Conservation (phyloP, 2,888 invertebrate species). For the Caenorhabditis sulstoni region DNA sequence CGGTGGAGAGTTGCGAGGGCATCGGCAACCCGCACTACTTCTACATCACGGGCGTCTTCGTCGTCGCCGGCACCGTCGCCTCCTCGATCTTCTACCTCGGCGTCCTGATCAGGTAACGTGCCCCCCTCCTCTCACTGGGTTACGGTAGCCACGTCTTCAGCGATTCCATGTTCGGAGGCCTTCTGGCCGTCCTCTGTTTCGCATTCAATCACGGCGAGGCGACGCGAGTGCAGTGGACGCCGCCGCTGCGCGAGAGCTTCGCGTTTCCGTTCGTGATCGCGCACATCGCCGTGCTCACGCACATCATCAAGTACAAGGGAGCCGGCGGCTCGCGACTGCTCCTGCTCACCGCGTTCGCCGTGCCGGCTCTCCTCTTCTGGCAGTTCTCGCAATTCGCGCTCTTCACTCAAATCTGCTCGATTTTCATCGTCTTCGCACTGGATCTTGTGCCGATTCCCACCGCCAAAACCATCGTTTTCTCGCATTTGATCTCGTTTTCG, state of each 20-base stretch:
- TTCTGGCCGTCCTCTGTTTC: conserved; percentile 86
- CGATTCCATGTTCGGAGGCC: conserved; percentile 87
- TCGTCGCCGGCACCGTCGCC: conserved; percentile 86
- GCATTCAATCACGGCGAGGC: conserved; percentile 89
- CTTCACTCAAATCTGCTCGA: conserved; percentile 87
- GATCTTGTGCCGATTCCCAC: conserved; percentile 81
- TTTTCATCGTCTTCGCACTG: conserved; percentile 86
- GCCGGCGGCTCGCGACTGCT: conserved; percentile 57
- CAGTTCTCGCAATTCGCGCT: conserved; percentile 88
- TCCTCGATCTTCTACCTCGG: conserved; percentile 85
- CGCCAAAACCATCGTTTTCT: conserved; percentile 81
- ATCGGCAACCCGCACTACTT: conserved; percentile 89
- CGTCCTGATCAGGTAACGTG: conserved; percentile 79
- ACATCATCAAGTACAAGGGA: conserved; percentile 81
- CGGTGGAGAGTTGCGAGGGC: conserved; percentile 88
- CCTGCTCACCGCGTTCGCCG: conserved; percentile 61
- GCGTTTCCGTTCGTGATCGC: conserved; percentile 88
- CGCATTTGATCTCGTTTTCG: conserved; percentile 82
- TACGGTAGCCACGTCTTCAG: too few relatives aligned
- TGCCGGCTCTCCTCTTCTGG: conserved; percentile 83
- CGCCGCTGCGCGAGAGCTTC: conserved; percentile 90
- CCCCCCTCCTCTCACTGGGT: too few relatives aligned
- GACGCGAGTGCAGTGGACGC: conserved; percentile 90
- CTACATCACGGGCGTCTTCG: conserved; percentile 88
- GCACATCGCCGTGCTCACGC: conserved; percentile 86